These are phyloP conservation scores for Pediacus dermestoides DNA, from an alignment of 2,888 invertebrate species.

Conservation along the genomic window DNA sequence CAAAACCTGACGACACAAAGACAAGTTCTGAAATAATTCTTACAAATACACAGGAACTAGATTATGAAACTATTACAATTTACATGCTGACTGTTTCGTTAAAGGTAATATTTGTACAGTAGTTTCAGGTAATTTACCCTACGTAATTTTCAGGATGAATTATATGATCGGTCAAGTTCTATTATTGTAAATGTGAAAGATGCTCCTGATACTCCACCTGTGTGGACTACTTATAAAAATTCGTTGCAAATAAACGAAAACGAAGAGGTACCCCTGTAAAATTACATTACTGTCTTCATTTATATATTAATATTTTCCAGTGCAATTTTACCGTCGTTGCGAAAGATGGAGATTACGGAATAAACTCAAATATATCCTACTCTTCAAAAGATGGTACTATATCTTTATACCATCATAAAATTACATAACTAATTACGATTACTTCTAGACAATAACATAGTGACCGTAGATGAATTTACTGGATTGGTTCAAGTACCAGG, in stretches of 20 bases:
- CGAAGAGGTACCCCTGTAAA: constrained; percentile 11
- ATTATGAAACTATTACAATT: constrained; percentile 51
- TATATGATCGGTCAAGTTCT: not conserved
- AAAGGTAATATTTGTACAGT: too few relatives aligned
- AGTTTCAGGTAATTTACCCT: too few relatives aligned
- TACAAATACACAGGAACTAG: constrained; percentile 27
- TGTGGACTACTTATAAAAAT: constrained; percentile 58
- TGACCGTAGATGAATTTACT: too few relatives aligned
- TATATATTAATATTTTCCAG: constrained; percentile 9
- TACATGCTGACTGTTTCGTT: constrained; percentile 57
- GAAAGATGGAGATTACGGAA: constrained; percentile 61
- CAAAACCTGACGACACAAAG: too few relatives aligned
- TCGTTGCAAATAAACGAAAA: constrained; percentile 59
- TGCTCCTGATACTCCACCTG: constrained; percentile 57
- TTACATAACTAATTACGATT: too few relatives aligned
- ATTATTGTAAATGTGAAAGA: constrained; percentile 55
- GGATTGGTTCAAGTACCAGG: too few relatives aligned
- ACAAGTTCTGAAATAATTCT: too few relatives aligned
- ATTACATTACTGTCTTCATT: not conserved
- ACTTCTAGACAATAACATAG: too few relatives aligned
- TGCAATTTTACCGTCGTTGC: constrained; percentile 52
- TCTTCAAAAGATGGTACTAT: not conserved
- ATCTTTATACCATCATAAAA: constrained; percentile 48
- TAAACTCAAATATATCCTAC: constrained; percentile 51
- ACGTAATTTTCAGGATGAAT: not conserved